Conservation (phyloP, 2,888 invertebrate species). For the Chironomus tentans region DNA sequence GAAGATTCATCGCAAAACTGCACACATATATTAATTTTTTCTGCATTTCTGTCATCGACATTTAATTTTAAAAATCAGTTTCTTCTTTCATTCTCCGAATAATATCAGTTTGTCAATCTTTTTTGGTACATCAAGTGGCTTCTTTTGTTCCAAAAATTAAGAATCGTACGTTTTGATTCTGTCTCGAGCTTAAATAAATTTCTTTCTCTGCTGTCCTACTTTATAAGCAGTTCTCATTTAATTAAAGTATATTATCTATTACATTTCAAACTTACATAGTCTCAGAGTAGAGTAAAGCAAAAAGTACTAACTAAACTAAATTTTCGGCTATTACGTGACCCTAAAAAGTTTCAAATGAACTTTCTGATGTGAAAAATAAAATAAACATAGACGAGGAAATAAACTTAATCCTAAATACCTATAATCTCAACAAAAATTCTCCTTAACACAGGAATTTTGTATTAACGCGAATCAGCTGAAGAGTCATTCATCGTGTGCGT, state of each 20-base stretch:
- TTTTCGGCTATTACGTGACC: neutral
- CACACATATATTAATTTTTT: neutral
- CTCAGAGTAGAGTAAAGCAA: no score
- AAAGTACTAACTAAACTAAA: neutral
- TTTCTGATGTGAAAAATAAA: neutral
- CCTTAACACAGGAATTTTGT: constrained; percentile 6
- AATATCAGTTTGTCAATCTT: neutral
- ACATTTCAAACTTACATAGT: no score
- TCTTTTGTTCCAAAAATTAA: no score
- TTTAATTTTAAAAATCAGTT: neutral
- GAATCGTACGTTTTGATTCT: no score
- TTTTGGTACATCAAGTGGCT: no score
- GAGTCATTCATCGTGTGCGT: constrained; percentile 14
- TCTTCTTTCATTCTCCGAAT: neutral
- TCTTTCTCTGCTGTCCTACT: no score
- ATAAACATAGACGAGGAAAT: neutral
- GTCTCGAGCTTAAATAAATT: no score
- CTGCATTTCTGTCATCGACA: neutral
- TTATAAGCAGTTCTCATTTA: no score
- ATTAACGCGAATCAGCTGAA: neutral
- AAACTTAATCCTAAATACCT: neutral
- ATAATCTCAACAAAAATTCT: neutral
- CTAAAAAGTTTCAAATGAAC: neutral
- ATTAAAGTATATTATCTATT: no score
- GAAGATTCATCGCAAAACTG: neutral